These are phyloP conservation scores for Pachycephala philippinensis DNA, from an alignment of 2,113 vertebrate genomes.

Conservation along the genomic window DNA sequence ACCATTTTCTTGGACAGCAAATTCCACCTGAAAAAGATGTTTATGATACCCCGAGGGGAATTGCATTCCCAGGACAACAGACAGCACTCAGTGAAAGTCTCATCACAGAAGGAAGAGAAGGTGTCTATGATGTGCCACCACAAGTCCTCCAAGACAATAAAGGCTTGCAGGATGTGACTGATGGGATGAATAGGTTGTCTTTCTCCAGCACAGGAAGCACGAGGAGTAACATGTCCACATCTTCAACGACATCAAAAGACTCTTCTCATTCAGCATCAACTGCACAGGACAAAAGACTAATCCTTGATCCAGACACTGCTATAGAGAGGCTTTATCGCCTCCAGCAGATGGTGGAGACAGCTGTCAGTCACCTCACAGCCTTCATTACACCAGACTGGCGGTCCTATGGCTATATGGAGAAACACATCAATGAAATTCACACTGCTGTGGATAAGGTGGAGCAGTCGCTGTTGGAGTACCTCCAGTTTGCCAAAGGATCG, in stretches of 20 bases:
- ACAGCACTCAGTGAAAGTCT: conserved; percentile 54
- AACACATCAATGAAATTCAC: conserved; percentile 83
- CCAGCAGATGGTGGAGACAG: conserved; percentile 81
- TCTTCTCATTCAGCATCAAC: conserved; percentile 78
- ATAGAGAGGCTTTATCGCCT: conserved; percentile 81
- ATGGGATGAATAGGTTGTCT: conserved; percentile 90
- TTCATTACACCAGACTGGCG: conserved; percentile 84
- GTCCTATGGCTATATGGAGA: conserved; percentile 84
- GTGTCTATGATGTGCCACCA: conserved; percentile 86
- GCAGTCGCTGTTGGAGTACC: conserved; percentile 77
- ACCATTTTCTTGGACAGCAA: conserved; percentile 57
- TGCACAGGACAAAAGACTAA: conserved; percentile 72
- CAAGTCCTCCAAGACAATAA: conserved; percentile 71
- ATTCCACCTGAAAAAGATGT: conserved; percentile 75
- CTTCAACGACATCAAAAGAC: conserved; percentile 85
- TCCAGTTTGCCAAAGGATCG: conserved; percentile 83
- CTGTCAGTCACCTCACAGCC: conserved; percentile 74
- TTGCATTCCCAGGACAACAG: conserved; percentile 68
- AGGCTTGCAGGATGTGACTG: conserved; percentile 77
- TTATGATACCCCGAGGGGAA: conserved; percentile 87
- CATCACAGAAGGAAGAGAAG: conserved; percentile 66
- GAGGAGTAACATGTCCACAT: conserved; percentile 94
- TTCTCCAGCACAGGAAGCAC: conserved; percentile 95
- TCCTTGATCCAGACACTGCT: conserved; percentile 83
- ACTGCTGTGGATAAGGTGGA: conserved; percentile 81